phyloP scores from a whole-genome alignment of 1,140 invertebrate species.

The Brachionus asplanchnoidis region DNA sequence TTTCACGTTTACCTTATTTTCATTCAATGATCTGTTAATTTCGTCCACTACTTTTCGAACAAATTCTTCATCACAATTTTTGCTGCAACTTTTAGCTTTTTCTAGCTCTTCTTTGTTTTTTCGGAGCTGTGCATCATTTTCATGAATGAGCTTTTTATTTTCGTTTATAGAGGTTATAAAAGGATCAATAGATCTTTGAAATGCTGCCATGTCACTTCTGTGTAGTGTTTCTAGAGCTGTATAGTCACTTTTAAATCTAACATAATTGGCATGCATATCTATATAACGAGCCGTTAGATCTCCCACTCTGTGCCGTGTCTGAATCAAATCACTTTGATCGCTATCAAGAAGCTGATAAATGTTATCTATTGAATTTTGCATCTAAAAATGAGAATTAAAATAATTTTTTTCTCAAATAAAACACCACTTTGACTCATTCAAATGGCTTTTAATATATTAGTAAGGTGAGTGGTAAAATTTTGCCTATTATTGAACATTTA shows the following conservation, averaged over 20 bases:
- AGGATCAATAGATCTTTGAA: neutral
- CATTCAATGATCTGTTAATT: neutral
- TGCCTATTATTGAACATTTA: no score
- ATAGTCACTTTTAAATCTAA: neutral
- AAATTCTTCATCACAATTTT: neutral
- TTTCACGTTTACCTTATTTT: neutral
- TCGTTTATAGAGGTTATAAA: neutral
- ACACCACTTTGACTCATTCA: no score
- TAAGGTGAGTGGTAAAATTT: no score
- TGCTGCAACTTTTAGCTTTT: neutral
- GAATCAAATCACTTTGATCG: neutral
- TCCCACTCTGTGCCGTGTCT: neutral
- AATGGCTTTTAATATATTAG: no score
- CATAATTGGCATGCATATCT: neutral
- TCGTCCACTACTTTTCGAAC: neutral
- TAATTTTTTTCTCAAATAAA: no score
- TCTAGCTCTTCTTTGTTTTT: neutral
- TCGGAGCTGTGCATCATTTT: neutral
- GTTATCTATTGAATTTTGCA: neutral
- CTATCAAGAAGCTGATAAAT: neutral
- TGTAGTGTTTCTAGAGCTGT: neutral
- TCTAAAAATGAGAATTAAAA: neutral
- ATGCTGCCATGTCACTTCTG: neutral
- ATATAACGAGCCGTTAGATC: neutral
- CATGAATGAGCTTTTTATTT: neutral